Base-by-base conservation (phyloP, 2,113 vertebrate genomes). In the Hypocryptadius cinnamomeus region DNA sequence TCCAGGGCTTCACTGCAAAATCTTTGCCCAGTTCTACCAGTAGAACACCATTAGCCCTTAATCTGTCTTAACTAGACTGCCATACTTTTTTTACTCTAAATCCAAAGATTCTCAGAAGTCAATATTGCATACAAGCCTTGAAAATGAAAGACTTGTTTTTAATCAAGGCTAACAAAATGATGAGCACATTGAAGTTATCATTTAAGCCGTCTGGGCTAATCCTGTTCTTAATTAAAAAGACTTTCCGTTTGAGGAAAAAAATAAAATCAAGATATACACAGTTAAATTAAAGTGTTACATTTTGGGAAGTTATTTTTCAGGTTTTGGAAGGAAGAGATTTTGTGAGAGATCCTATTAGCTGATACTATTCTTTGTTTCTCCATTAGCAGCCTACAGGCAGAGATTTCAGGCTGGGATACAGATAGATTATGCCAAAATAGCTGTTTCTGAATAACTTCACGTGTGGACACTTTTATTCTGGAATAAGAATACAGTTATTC, bases 291-390 rank as follows among this genome's bases (percentile, higher is more conserved):
- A 94, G 77, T 30, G 56, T 57, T 90, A 83, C 40, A 80, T 85
- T 91, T 91, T 59, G 25, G 31, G 40, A 90, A 90, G 48, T 1
- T 87, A 79, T 79, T 69, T 72, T 79, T 50, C 82, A 91, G 79
- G 64, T 92, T 80, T 95, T 96, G 44, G 81, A 88, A 94, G 68
- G 33, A 79, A 87, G n/a, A 88, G 68, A 64, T 92, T 93, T 90
- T 19, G 16, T 64, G 76, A 95, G 86, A 91, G 91, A 96, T 92
- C 82, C 87, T 85, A 89, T 92, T 89, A 92, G 82, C 72, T 78
- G 94, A 96, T 95, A 96, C 7, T 31, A 77, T 87, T 93, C 66
- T 89, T 87, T 92, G 66, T 91, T 95, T 92, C 89, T 95, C 71
- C 60, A 40, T 78, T 85, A 89, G 74, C 71, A 93, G 94, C 91